A percentile compares a stretch with the other conserved stretches of the same genome.
phyloP scores from a whole-genome alignment of 2,113 vertebrate species.

The Eulemur macaco region DNA sequence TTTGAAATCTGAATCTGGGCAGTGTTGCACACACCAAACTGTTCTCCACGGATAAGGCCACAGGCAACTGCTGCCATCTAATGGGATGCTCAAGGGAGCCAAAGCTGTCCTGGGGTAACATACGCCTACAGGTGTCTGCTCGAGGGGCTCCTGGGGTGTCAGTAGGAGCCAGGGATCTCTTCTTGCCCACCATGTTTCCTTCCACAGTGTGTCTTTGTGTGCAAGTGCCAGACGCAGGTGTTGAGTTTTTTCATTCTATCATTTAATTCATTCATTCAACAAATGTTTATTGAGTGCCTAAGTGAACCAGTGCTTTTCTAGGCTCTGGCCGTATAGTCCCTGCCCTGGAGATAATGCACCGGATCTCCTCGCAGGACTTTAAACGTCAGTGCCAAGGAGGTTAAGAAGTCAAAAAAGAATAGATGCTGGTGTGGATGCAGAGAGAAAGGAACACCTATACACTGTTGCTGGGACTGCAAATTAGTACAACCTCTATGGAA shows the following conservation, averaged over 20 bases:
- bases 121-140: background rate
- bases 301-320: background rate
- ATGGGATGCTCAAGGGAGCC: background rate
- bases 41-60: background rate
- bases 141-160: background rate
- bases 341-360: no score
- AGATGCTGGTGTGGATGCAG: no score
- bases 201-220: background rate
- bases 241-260: background rate
- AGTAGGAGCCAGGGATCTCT: background rate
- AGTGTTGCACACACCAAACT: background rate
- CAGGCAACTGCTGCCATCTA: background rate
- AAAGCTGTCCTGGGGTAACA: rapidly evolving
- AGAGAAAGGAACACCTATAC: no score
- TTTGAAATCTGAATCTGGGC: background rate
- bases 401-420: no score
- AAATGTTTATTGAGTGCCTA: background rate
- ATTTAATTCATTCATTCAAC: background rate
- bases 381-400: background rate
- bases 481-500: no score
- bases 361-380: background rate
- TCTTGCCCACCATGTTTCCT: background rate
- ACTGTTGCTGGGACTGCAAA: no score
- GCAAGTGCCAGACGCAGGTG: rapidly evolving
- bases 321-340: background rate